Percentiles rank a stretch among this genome's conserved stretches.
phyloP scores from a whole-genome alignment of 2,113 vertebrate species.

The Numida meleagris region DNA sequence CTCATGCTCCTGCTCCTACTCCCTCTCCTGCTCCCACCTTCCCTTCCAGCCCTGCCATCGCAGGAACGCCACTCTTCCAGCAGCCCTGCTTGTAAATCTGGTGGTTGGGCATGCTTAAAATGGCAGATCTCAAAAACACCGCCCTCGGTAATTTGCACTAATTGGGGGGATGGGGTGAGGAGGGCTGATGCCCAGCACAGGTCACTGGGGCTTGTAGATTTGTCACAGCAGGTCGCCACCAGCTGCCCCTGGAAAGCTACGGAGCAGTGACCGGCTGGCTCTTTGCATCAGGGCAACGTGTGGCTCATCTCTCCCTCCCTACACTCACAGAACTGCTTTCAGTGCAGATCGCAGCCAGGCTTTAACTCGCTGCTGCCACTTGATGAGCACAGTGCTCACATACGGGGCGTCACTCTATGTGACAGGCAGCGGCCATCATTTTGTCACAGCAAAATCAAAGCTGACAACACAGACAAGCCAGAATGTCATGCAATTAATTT shows the following conservation, averaged over 20 bases:
- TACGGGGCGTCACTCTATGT: background rate
- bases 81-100: background rate
- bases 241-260: background rate
- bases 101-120: background rate
- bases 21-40: background rate
- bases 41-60: background rate
- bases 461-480: constrained; percentile 40
- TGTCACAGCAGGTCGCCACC: background rate
- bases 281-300: background rate
- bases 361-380: background rate
- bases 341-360: rapidly evolving
- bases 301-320: background rate
- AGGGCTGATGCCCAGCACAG: background rate
- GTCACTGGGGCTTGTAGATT: too few species aligned
- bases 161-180: rapidly evolving
- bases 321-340: rapidly evolving
- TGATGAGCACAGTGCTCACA: background rate
- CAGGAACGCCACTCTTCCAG: background rate
- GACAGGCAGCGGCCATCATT: constrained; percentile 18
- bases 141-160: background rate
- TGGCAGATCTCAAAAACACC: background rate
- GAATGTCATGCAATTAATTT: constrained; percentile 35
- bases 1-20: background rate
- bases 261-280: rapidly evolving
- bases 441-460: constrained; percentile 40